phyloP scores from a whole-genome alignment of 1,140 invertebrate genomes.

The Sarcophaga bullata region DNA sequence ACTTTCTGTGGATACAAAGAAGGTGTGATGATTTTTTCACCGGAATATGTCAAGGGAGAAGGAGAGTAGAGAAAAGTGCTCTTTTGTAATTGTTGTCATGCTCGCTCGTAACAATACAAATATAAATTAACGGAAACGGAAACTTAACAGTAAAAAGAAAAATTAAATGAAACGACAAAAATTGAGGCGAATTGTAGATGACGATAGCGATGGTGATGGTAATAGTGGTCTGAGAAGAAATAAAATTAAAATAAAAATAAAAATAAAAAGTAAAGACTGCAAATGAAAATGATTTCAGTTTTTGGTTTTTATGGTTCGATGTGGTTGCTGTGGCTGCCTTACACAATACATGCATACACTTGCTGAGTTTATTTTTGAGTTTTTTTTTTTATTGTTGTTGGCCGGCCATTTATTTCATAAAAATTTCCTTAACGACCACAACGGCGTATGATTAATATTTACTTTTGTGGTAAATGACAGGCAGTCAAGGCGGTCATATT shows the following conservation, averaged over 20 bases:
- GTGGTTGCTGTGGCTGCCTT: neutral
- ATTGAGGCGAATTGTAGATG: too few relatives aligned
- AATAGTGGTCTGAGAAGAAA: too few relatives aligned
- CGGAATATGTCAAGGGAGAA: neutral
- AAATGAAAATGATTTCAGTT: too few relatives aligned
- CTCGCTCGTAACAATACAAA: constrained; percentile 9
- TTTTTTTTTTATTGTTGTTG: too few relatives aligned
- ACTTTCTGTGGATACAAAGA: neutral
- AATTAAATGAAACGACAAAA: too few relatives aligned
- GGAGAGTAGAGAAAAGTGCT: neutral
- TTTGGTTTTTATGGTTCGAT: too few relatives aligned
- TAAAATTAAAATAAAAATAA: too few relatives aligned
- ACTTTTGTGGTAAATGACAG: neutral
- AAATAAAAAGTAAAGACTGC: too few relatives aligned
- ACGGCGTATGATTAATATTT: neutral
- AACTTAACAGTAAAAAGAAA: neutral
- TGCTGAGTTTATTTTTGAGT: too few relatives aligned
- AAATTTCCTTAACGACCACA: constrained; percentile 16
- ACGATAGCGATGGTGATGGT: too few relatives aligned
- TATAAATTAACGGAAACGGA: constrained; percentile 24
- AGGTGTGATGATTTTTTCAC: neutral
- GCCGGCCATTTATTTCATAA: constrained; percentile 1
- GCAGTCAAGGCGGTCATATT: too few relatives aligned
- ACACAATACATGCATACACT: neutral
- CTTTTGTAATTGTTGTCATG: constrained; percentile 3